Evolutionary conservation across 2,797 vertebrate species (phyloP), one percentile per base, ranked within the genome.

Genomic region (Dicrostonyx torquatus): DNA sequence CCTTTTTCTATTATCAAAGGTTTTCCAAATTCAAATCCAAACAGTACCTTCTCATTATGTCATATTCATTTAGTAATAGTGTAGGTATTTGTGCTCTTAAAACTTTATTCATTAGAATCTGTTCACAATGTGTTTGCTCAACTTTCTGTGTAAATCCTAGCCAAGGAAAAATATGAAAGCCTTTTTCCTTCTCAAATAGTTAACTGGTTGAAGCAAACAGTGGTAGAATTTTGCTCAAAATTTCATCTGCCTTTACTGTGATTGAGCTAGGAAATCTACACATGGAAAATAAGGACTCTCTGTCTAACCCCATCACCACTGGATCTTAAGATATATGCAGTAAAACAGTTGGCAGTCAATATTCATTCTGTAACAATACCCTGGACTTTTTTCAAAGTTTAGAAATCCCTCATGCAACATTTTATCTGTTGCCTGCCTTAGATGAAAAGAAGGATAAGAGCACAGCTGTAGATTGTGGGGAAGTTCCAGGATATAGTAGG

Each of bases 401-500:
- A 85, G 3, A 68, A n/a, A 50, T n/a, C 4, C 20, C 40, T 31
- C 4, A 37, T 17, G 68, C n/a, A 6, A 5, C 3, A 66, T 20
- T 18, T 40, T 64, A 6, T 87, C 29, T 31, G 55, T 83, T 58
- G 2, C 17, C 3, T 72, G 55, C 55, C 55, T 73, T 75, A 26
- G 31, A 34, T 40, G 13, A 34, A n/a, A 31, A 29, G 2, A 26
- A 50, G 4, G 24, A 24, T 29, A 15, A 45, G 2, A 40, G 15
- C 20, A 82, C 11, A n/a, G 0, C n/a, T 53, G 1, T 55, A 34
- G 34, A 70, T 3, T 14, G 0, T 0, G 55, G 7, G 11, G 6
- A 78, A 66, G 70, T 77, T 66, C 5, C 6, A 1, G 29, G 17
- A 72, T 8, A 2, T 64, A 18, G 14, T 40, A 77, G 1, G 12